A percentile compares a stretch with the other conserved stretches of the same genome.
Evolutionary conservation across 2,888 invertebrate species (phyloP).

Genomic region (Melanargia galathea): DNA sequence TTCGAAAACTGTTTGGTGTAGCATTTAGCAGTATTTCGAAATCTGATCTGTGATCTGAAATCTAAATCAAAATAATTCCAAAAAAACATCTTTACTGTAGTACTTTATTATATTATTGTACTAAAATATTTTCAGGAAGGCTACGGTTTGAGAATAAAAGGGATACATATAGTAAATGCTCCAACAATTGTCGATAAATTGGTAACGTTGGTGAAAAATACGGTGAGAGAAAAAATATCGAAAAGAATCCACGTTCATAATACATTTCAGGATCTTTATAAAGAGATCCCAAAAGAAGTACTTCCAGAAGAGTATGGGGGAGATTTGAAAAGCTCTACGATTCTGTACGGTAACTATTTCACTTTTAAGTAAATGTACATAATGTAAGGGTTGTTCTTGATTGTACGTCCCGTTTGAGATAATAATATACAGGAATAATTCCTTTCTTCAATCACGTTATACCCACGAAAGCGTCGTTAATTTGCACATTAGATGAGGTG

Average conservation of each 20-base stretch:
- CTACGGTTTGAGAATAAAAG: constrained; percentile 50
- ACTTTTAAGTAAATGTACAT: no score
- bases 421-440: no score
- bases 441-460: no score
- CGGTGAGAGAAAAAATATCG: constrained; percentile 51
- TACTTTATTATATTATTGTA: background rate
- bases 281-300: constrained; percentile 43
- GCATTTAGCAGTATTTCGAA: no score
- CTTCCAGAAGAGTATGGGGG: constrained; percentile 52
- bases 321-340: constrained; percentile 2
- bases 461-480: no score
- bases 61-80: no score
- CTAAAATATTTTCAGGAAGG: constrained; percentile 47
- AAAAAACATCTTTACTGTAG: no score
- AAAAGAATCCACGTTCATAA: constrained; percentile 50
- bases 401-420: background rate
- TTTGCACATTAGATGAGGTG: no score
- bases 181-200: constrained; percentile 52
- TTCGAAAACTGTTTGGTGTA: no score
- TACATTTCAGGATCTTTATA: constrained; percentile 45
- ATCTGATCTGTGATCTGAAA: no score
- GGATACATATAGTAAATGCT: constrained; percentile 50
- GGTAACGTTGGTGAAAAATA: constrained; percentile 49
- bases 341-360: background rate
- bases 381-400: background rate